Conservation (phyloP, 2,888 invertebrate genomes). For the Bedellia somnulentella region DNA sequence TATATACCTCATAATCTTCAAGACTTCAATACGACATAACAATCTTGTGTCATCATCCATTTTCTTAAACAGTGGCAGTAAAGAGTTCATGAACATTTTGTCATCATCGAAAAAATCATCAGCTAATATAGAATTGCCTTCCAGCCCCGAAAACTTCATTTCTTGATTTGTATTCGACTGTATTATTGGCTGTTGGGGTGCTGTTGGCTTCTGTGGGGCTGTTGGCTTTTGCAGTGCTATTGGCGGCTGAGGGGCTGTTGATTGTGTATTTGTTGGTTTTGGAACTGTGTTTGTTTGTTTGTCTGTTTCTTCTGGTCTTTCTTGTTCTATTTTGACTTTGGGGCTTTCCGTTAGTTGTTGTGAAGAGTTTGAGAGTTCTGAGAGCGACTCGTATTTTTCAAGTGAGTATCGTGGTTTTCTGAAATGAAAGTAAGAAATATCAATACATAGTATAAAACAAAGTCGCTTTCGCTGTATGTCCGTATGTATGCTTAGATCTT, state of each 20-base stretch:
- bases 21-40: constrained; percentile 38
- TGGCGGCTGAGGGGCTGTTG: background rate
- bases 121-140: constrained; percentile 38
- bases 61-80: constrained; percentile 43
- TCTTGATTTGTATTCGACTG: no score
- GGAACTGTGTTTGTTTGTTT: constrained; percentile 19
- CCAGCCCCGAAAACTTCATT: constrained; percentile 23
- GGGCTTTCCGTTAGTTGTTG: constrained; percentile 38
- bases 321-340: background rate
- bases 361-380: constrained; percentile 45
- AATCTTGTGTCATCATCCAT: constrained; percentile 47
- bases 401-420: constrained; percentile 46
- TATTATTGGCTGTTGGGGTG: background rate
- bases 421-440: constrained; percentile 11
- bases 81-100: constrained; percentile 43
- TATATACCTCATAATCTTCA: constrained; percentile 32
- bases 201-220: background rate
- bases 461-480: no score
- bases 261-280: background rate
- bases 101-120: constrained; percentile 50
- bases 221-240: background rate
- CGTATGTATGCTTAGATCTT: no score
- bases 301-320: constrained; percentile 23
- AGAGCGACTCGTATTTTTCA: constrained; percentile 46
- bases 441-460: no score